These are phyloP conservation scores for Piscicola geometra DNA, from an alignment of 2,888 invertebrate genomes.

Conservation along the genomic window DNA sequence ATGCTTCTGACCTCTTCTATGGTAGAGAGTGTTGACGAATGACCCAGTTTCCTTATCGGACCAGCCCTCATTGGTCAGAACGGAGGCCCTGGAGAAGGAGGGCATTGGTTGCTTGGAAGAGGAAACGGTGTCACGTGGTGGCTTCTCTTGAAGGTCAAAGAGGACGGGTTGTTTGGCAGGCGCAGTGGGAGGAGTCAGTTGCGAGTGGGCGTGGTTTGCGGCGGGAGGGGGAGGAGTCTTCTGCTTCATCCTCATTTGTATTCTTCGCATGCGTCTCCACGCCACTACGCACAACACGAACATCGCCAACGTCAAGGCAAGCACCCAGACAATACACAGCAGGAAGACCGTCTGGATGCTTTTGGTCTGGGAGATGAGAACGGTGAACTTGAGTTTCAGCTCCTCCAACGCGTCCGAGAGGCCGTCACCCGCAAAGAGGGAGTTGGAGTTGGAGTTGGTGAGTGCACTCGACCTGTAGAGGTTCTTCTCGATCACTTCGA, in stretches of 20 bases:
- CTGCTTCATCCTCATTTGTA: background rate
- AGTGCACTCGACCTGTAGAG: background rate
- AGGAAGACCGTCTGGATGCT: constrained; percentile 21
- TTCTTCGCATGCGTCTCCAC: constrained; percentile 18
- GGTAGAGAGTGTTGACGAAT: background rate
- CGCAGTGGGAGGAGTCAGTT: background rate
- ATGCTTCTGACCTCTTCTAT: background rate
- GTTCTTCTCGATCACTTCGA: constrained; percentile 7
- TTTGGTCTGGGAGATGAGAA: background rate
- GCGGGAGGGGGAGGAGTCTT: background rate
- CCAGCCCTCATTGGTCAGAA: constrained; percentile 4
- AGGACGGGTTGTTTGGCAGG: constrained; percentile 4
- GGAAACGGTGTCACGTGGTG: too few relatives aligned
- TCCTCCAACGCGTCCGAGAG: background rate
- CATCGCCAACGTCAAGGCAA: constrained; percentile 13
- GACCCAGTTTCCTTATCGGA: background rate
- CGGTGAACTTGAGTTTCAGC: background rate
- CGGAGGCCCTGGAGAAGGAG: constrained; percentile 20
- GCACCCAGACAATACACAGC: constrained; percentile 16
- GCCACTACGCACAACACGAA: background rate
- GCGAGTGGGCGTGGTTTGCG: background rate
- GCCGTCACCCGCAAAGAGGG: background rate
- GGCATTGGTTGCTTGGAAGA: background rate
- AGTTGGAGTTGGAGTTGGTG: background rate
- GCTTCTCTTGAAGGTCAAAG: constrained; percentile 2